phyloP scores from a whole-genome alignment of 2,888 invertebrate species.

The Pachycephus smyrnensis region DNA sequence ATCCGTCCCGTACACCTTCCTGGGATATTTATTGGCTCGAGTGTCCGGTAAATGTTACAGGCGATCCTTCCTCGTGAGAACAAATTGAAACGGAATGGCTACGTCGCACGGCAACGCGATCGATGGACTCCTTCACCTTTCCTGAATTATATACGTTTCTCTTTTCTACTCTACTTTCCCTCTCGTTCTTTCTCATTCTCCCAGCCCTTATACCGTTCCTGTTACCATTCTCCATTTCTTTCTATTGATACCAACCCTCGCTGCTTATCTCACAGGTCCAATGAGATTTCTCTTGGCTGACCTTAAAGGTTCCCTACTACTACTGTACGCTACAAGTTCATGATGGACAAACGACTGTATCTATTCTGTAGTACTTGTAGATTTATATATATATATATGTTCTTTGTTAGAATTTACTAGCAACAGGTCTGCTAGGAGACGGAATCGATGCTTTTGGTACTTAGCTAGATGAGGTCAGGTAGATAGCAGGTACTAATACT shows the following conservation, averaged over 20 bases:
- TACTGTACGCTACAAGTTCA: background rate
- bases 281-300: background rate
- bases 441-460: background rate
- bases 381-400: background rate
- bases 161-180: background rate
- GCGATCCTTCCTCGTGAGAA: constrained; percentile 22
- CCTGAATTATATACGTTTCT: constrained; percentile 43
- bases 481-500: background rate
- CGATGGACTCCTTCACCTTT: constrained; percentile 37
- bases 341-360: background rate
- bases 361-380: background rate
- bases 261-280: background rate
- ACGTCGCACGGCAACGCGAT: constrained; percentile 31
- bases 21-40: background rate
- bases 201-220: background rate
- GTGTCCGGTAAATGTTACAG: constrained; percentile 18
- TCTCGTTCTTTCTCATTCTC: background rate
- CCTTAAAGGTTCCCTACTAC: background rate
- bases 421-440: background rate
- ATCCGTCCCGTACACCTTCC: background rate
- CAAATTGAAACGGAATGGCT: constrained; percentile 29
- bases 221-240: background rate
- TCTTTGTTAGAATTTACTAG: background rate
- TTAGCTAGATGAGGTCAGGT: background rate
- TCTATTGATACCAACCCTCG: background rate